Evolutionary conservation across 2,888 invertebrate genomes (phyloP).

Genomic region (Macaria liturata): DNA sequence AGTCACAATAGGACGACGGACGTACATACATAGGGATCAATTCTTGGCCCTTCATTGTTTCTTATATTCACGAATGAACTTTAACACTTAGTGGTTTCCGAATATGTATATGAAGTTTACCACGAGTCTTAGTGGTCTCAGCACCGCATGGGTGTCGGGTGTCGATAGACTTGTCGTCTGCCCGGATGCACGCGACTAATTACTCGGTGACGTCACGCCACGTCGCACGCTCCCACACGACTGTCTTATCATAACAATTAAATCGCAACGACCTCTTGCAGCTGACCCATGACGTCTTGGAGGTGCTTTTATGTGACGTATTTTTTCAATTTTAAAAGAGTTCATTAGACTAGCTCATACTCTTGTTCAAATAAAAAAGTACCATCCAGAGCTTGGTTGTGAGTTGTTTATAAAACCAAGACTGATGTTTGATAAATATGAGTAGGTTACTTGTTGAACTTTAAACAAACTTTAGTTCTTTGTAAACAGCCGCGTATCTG

Average conservation of each 20-base stretch:
- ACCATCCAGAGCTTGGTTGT: no score
- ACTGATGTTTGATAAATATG: no score
- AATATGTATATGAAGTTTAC: slow-evolving; percentile 1
- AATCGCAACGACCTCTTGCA: slow-evolving; percentile 60
- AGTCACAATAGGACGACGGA: slow-evolving; percentile 18
- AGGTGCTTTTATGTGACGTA: no score
- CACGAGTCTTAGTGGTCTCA: slow-evolving; percentile 20
- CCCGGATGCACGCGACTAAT: slow-evolving; percentile 49
- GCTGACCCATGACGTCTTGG: slow-evolving; percentile 12
- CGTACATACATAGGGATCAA: slow-evolving; percentile 14
- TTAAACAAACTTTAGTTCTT: no score
- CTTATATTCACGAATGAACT: slow-evolving; percentile 4
- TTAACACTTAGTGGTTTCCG: no score
- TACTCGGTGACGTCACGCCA: slow-evolving; percentile 58
- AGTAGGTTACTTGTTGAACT: no score
- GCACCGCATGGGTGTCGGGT: slow-evolving; percentile 21
- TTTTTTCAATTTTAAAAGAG: no score
- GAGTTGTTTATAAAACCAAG: no score
- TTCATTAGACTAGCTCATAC: no score
- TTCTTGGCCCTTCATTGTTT: slow-evolving; percentile 11
- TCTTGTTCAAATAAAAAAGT: no score
- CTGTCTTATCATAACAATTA: slow-evolving; percentile 66
- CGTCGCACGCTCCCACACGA: slow-evolving; percentile 60
- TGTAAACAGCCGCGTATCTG: no score
- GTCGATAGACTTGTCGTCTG: slow-evolving; percentile 39